Conservation (phyloP, 2,797 vertebrate genomes). For the Mus minutoides region DNA sequence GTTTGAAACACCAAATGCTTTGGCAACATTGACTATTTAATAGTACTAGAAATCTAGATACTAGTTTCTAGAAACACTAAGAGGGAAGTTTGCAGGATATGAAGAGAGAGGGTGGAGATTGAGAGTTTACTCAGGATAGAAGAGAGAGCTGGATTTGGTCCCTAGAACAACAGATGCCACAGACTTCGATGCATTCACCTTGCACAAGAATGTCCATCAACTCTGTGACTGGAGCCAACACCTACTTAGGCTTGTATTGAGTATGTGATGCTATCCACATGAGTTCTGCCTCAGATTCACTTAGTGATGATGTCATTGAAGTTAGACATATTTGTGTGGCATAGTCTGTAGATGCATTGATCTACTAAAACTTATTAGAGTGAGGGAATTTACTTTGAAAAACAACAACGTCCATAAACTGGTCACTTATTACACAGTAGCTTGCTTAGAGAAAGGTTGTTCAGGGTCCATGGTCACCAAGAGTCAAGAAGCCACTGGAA, state of each 20-base stretch:
- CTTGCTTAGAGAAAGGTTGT: not conserved
- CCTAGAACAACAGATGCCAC: not conserved
- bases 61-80: not conserved
- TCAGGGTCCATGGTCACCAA: not conserved
- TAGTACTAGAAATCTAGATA: not conserved
- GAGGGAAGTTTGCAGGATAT: not conserved
- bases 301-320: constrained; percentile 30
- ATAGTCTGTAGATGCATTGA: not conserved
- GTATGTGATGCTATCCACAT: not conserved
- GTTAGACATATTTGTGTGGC: not conserved
- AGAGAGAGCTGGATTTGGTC: not conserved
- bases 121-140: not conserved
- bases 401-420: not conserved
- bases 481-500: not conserved
- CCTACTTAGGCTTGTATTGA: not conserved
- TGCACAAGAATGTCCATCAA: not conserved
- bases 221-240: not conserved
- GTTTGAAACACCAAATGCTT: not conserved
- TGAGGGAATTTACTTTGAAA: constrained; percentile 26
- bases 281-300: not conserved
- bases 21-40: not conserved
- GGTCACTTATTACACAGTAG: accelerated
- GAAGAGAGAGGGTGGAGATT: not conserved
- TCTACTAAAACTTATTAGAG: not conserved
- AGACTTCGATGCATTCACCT: not conserved